Conservation (phyloP, 2,888 invertebrate species). For the Monopis laevigella region DNA sequence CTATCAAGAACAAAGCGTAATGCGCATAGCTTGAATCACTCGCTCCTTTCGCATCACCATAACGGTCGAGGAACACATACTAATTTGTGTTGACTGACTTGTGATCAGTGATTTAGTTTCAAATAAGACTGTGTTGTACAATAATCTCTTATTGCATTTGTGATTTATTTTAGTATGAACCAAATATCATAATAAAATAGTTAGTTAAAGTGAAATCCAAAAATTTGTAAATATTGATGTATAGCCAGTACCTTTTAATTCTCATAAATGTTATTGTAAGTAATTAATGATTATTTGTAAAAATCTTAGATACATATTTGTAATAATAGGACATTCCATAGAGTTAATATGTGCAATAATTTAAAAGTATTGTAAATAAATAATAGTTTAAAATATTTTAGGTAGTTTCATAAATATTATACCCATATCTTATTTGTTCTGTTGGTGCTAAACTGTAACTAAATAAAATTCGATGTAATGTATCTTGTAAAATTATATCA, state of each 20-base stretch:
- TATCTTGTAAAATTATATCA: too few species aligned
- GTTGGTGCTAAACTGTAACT: slow-evolving; percentile 9
- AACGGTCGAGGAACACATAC: slow-evolving; percentile 35
- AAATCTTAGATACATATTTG: too few species aligned
- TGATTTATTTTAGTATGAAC: slow-evolving; percentile 45
- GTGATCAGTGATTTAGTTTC: slow-evolving; percentile 15
- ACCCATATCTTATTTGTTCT: slow-evolving; percentile 9
- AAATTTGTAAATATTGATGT: slow-evolving; percentile 13
- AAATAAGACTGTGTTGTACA: slow-evolving; percentile 12
- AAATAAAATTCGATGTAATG: too few species aligned
- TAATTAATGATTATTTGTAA: slow-evolving; percentile 23
- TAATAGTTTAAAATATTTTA: slow-evolving; percentile 14
- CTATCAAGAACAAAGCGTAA: slow-evolving; percentile 81
- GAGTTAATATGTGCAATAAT: slow-evolving; percentile 51
- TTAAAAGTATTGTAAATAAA: slow-evolving; percentile 27
- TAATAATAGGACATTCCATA: slow-evolving; percentile 53
- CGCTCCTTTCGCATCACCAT: slow-evolving; percentile 52
- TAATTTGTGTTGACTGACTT: slow-evolving; percentile 42
- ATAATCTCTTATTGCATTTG: slow-evolving; percentile 44
- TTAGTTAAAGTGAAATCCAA: slow-evolving; percentile 19
- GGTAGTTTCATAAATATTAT: slow-evolving; percentile 1
- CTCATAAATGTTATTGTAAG: slow-evolving; percentile 20
- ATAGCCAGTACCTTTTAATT: slow-evolving; percentile 36
- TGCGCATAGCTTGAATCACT: slow-evolving; percentile 76
- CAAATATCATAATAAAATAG: slow-evolving; percentile 32